Percentiles rank a stretch among this genome's conserved stretches.
Evolutionary conservation across 2,888 invertebrate species (phyloP).

Genomic region (Deilephila elpenor): DNA sequence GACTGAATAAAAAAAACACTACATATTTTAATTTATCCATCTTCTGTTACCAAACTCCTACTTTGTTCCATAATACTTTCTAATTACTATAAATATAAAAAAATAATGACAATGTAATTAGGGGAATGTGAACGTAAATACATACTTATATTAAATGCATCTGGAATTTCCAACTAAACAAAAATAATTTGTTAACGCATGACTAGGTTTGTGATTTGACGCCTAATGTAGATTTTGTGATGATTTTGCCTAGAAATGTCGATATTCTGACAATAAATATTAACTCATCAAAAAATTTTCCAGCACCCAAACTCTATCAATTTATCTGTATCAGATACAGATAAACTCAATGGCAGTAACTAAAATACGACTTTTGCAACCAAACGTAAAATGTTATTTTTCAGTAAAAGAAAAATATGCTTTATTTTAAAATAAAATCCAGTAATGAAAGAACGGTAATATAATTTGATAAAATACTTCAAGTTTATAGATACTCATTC

Average conservation of each 20-base stretch:
- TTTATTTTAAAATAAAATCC: not conserved
- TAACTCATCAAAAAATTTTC: too few species aligned
- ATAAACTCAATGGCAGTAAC: too few species aligned
- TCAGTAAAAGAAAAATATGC: too few species aligned
- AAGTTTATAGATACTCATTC: not conserved
- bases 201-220: conserved; percentile 17
- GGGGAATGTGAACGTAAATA: not conserved
- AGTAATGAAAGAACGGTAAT: not conserved
- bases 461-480: not conserved
- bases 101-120: not conserved
- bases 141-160: conserved; percentile 12
- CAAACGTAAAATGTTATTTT: too few species aligned
- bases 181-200: conserved; percentile 3
- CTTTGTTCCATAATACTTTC: not conserved
- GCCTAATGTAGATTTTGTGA: too few species aligned
- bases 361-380: too few species aligned
- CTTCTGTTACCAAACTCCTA: not conserved
- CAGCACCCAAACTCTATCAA: too few species aligned
- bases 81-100: not conserved
- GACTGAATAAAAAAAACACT: not conserved
- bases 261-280: too few species aligned
- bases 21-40: not conserved
- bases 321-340: too few species aligned
- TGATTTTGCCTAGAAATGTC: too few species aligned
- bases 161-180: not conserved